phyloP scores from a whole-genome alignment of 2,888 invertebrate species.

The Scaptomyza caliginosa region DNA sequence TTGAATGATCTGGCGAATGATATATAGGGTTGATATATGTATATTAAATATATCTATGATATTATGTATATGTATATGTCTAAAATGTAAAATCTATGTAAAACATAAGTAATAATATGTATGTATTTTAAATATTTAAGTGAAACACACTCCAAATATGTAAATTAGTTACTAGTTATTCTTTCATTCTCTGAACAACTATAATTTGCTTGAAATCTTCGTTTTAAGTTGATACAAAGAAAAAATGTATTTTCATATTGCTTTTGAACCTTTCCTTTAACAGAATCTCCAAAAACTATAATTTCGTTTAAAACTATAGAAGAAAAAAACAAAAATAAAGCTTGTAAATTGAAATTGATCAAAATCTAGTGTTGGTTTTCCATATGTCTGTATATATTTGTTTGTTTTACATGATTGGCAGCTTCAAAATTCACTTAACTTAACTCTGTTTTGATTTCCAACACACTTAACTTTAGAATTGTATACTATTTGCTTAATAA shows the following conservation, averaged over 20 bases:
- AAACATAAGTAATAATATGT: conserved; percentile 66
- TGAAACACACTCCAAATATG: conserved; percentile 79
- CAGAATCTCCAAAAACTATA: conserved; percentile 16
- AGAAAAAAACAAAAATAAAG: conserved; percentile 62
- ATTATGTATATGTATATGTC: conserved; percentile 66
- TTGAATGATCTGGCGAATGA: conserved; percentile 37
- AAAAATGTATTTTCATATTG: conserved; percentile 15
- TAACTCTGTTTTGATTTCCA: neutral
- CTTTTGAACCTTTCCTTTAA: conserved; percentile 20
- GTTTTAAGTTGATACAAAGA: conserved; percentile 25
- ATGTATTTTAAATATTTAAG: conserved; percentile 54
- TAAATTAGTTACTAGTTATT: conserved; percentile 62
- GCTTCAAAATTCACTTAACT: no score
- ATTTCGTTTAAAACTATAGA: conserved; percentile 48
- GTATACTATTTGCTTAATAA: neutral
- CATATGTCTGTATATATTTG: no score
- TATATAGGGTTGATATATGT: conserved; percentile 21
- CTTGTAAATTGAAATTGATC: conserved; percentile 69
- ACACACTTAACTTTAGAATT: neutral
- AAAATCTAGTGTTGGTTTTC: conserved; percentile 11
- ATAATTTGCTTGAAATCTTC: conserved; percentile 54
- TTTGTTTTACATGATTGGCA: conserved; percentile 22
- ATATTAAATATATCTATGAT: conserved; percentile 47
- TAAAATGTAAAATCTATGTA: conserved; percentile 70
- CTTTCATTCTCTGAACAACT: conserved; percentile 22